Evolutionary conservation across 2,888 invertebrate genomes (phyloP).

Genomic region (Pegoplata infirma): DNA sequence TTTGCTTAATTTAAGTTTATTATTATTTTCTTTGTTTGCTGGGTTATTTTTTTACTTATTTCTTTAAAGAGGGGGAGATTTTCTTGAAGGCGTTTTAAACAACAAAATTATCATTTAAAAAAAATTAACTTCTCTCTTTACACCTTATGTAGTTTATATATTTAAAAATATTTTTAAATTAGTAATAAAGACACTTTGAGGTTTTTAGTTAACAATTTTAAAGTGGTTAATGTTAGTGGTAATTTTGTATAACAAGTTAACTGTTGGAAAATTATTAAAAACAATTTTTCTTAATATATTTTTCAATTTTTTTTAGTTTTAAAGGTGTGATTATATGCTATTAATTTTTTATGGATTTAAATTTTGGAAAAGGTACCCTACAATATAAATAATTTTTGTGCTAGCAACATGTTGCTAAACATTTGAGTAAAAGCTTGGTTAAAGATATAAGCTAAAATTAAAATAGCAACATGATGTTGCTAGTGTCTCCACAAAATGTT

Average conservation of each 20-base stretch:
- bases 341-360: slow-evolving; percentile 1
- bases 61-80: slow-evolving; percentile 14
- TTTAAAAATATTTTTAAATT: slow-evolving; percentile 25
- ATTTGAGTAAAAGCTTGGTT: too few relatives aligned
- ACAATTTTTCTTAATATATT: slow-evolving; percentile 31
- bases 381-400: too few relatives aligned
- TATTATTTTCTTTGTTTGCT: too few relatives aligned
- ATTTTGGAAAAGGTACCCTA: background rate
- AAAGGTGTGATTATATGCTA: slow-evolving; percentile 52
- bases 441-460: too few relatives aligned
- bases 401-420: too few relatives aligned
- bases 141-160: background rate
- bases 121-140: slow-evolving; percentile 35
- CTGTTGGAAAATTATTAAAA: slow-evolving; percentile 42
- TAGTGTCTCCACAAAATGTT: too few relatives aligned
- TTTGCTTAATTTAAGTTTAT: too few relatives aligned
- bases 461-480: too few relatives aligned
- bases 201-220: background rate
- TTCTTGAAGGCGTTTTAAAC: slow-evolving; percentile 49
- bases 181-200: slow-evolving; percentile 18
- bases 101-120: slow-evolving; percentile 45
- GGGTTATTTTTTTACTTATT: too few relatives aligned
- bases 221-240: slow-evolving; percentile 36
- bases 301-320: too few relatives aligned
- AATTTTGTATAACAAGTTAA: slow-evolving; percentile 55